Evolutionary conservation across 2,888 invertebrate genomes (phyloP), one percentile per base, ranked within the genome.

Genomic region (Apodemia duryi): DNA sequence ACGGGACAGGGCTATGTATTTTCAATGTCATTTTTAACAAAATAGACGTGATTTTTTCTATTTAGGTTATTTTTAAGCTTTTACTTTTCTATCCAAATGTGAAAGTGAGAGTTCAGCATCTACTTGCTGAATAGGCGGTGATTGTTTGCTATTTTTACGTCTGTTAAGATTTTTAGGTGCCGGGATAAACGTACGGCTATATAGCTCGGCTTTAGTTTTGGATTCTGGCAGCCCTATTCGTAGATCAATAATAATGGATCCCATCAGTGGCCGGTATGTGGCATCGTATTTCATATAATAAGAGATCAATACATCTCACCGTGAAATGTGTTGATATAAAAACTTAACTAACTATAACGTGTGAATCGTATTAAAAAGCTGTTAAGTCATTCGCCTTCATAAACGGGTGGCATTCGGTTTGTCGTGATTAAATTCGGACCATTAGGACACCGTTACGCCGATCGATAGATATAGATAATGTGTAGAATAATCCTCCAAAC

Each of bases 281-380:
- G 88, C 85, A 88, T 86, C 84, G 86, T 88, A 88, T 88, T 90
- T 89, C 87, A 89, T 90, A 91, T 88, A 91, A 90, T 90, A 90
- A 88, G 88, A 86, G 79, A 86, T 88, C 84, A 87, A 91, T 89
- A 88, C 88, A 82, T 86, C 86, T 85, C 80, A 88, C 91, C 91
- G 91, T 91, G 91, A 91, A 91, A 91, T 89, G 90, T 88, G 82
- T 83, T 84, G 87, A 83, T 84, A 89, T 80, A 91, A 91, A 91
- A 91, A 91, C 89, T 89, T 87, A 88, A 88, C 90, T 88, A 86
- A 88, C 86, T 89, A 91, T 91, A 91, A 91, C 91, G 91, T 91
- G 91, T 91, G 91, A 91, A 91, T 89, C 90, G 90, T 91, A 91
- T 91, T 90, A 91, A 91, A 91, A 91, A 90, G 81, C 76, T 91